Evolutionary conservation across 2,113 vertebrate species (phyloP).

Genomic region (Hippoglossus stenolepis): DNA sequence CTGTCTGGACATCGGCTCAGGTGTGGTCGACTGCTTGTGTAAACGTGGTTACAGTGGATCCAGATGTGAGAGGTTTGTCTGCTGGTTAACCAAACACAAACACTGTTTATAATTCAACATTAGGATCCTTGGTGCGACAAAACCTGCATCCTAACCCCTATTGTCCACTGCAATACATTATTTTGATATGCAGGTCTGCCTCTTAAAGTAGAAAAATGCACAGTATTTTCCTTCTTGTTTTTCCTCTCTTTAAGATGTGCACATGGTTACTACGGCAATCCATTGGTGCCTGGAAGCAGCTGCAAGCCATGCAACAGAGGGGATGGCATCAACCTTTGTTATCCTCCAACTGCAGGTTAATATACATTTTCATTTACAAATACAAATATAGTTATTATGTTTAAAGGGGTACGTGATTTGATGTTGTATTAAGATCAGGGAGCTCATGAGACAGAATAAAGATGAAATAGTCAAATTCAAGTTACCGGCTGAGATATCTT

Average conservation of each 20-base stretch:
- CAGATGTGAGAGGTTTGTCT: slow-evolving; percentile 86
- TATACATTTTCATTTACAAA: neutral
- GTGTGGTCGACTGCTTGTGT: slow-evolving; percentile 84
- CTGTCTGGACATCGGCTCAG: slow-evolving; percentile 80
- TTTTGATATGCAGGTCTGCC: neutral
- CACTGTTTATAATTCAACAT: neutral
- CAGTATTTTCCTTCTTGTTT: neutral
- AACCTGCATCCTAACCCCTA: neutral
- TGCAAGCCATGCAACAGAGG: slow-evolving; percentile 85
- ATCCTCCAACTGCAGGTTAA: slow-evolving; percentile 87
- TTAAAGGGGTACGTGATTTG: neutral
- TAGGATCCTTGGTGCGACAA: neutral
- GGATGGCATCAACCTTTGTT: slow-evolving; percentile 80
- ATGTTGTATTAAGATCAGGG: neutral
- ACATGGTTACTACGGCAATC: slow-evolving; percentile 89
- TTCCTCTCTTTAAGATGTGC: slow-evolving; percentile 83
- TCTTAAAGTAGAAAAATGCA: neutral
- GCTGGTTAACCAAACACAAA: neutral
- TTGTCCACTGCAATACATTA: neutral
- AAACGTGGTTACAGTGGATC: slow-evolving; percentile 85
- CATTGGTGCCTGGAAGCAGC: slow-evolving; percentile 79
- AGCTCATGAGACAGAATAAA: neutral
- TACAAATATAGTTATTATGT: neutral
- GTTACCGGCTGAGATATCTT: neutral
- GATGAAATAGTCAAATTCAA: neutral